Conservation (phyloP, 2,888 invertebrate species). For the Tolmerus cingulatus region DNA sequence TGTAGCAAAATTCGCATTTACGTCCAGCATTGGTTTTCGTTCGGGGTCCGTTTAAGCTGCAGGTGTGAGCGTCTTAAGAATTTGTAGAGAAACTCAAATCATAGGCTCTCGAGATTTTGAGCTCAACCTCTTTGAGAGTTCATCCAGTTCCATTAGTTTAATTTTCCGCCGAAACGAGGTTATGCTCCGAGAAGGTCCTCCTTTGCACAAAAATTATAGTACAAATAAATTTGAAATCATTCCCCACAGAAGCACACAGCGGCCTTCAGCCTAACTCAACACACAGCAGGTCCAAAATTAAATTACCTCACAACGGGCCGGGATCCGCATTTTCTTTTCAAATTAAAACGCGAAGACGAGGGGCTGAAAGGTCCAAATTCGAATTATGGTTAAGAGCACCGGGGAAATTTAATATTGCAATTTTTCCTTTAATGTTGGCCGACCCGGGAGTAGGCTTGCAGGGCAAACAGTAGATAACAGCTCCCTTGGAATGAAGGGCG, state of each 20-base stretch:
- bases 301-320: not conserved
- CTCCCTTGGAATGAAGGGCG: not conserved
- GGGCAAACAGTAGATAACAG: not conserved
- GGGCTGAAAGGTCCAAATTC: not conserved
- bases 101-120: not conserved
- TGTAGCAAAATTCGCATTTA: too few relatives aligned
- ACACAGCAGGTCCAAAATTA: not conserved
- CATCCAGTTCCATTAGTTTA: not conserved
- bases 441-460: not conserved
- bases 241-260: not conserved
- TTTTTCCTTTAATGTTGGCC: not conserved
- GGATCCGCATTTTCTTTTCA: not conserved
- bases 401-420: constrained; percentile 8
- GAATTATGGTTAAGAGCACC: not conserved
- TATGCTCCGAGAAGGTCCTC: not conserved
- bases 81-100: not conserved
- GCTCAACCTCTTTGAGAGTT: not conserved
- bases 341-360: not conserved
- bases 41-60: not conserved
- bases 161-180: not conserved
- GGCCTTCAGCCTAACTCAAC: not conserved
- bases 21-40: too few relatives aligned
- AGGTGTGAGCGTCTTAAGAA: not conserved
- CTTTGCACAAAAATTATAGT: not conserved
- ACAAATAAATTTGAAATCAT: not conserved